A percentile compares a stretch with the other conserved stretches of the same genome.
Evolutionary conservation across 2,113 vertebrate genomes (phyloP).

Genomic region (Paramisgurnus dabryanus): DNA sequence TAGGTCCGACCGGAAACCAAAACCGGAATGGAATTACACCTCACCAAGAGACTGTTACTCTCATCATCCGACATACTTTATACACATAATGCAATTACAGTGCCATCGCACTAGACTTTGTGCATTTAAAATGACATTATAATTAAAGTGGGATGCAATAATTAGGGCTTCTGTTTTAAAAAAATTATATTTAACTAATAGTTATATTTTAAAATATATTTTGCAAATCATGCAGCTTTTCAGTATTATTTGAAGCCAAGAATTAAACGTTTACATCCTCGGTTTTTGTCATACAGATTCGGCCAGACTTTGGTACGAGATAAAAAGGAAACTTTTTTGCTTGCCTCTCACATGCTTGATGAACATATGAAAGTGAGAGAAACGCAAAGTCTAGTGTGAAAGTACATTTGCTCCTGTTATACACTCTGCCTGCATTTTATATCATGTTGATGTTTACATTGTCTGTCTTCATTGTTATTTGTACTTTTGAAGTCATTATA

Average conservation of each 20-base stretch:
- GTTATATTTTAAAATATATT: background rate
- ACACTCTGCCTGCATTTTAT: slow-evolving; percentile 56
- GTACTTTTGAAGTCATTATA: slow-evolving; percentile 80
- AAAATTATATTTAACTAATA: background rate
- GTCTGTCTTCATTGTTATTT: slow-evolving; percentile 66
- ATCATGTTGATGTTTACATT: slow-evolving; percentile 72
- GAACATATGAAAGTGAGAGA: too few species aligned
- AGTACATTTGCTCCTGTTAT: slow-evolving; percentile 54
- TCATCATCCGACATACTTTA: slow-evolving; percentile 56
- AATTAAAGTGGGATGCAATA: background rate
- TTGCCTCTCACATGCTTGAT: too few species aligned
- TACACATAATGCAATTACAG: slow-evolving; percentile 44
- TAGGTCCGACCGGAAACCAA: slow-evolving; percentile 56
- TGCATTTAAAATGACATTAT: background rate
- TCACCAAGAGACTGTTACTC: slow-evolving; percentile 61
- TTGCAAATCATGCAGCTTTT: too few species aligned
- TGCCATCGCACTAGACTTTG: slow-evolving; percentile 7
- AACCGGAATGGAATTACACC: slow-evolving; percentile 56
- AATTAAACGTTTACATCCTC: background rate
- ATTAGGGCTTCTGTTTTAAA: background rate
- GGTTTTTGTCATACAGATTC: background rate
- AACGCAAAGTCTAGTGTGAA: slow-evolving; percentile 5
- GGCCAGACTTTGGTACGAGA: background rate
- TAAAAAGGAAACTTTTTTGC: too few species aligned
- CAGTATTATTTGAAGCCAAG: too few species aligned